Conservation (phyloP, 2,888 invertebrate genomes). For the Drosophila tripunctata region DNA sequence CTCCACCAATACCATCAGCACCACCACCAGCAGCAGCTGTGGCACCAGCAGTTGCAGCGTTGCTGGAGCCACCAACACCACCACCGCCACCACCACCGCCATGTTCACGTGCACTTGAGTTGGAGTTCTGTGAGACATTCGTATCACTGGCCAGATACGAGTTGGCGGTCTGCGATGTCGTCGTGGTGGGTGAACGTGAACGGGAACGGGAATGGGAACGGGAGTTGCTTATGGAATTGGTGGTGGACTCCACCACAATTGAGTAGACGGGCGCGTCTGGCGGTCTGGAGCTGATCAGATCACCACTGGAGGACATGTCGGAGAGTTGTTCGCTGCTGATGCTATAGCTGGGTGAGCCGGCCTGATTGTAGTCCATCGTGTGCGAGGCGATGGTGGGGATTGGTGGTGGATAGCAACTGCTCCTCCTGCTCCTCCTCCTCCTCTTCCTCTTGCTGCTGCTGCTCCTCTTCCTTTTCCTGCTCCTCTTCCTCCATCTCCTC, state of each 20-base stretch:
- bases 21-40: too few relatives aligned
- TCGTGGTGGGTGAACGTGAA: conserved; percentile 53
- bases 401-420: too few relatives aligned
- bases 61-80: conserved; percentile 10
- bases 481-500: background rate
- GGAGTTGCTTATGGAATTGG: conserved; percentile 54
- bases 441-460: background rate
- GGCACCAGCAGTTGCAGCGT: too few relatives aligned
- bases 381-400: background rate
- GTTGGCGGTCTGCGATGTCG: conserved; percentile 48
- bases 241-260: conserved; percentile 56
- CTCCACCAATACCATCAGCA: conserved; percentile 28
- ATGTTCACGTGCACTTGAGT: conserved; percentile 44
- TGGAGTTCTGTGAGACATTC: conserved; percentile 54
- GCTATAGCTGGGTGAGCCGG: conserved; percentile 43
- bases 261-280: conserved; percentile 46
- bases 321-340: conserved; percentile 46
- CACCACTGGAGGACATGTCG: conserved; percentile 37
- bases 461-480: background rate
- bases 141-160: conserved; percentile 65
- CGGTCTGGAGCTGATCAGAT: background rate
- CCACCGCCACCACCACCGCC: conserved; percentile 23
- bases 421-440: background rate
- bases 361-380: conserved; percentile 2
- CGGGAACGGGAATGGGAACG: too few relatives aligned